A percentile compares a stretch with the other conserved stretches of the same genome.
Evolutionary conservation across 1,140 invertebrate genomes (phyloP).

Genomic region (Ostrea edulis): DNA sequence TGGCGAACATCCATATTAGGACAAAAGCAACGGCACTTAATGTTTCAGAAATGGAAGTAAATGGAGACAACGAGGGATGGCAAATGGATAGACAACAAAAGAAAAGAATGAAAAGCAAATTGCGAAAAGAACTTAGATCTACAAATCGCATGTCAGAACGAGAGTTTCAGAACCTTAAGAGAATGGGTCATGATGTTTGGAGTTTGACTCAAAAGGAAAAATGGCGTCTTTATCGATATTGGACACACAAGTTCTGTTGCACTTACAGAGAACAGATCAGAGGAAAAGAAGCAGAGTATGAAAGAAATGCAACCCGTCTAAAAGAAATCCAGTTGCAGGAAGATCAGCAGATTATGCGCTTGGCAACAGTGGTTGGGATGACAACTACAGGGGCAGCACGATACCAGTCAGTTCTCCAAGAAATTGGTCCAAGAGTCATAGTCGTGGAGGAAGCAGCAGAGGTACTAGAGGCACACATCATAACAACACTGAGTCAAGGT

Average conservation of each 20-base stretch:
- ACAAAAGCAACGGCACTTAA: slow-evolving; percentile 45
- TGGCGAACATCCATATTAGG: neutral
- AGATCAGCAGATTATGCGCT: slow-evolving; percentile 70
- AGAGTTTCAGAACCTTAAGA: slow-evolving; percentile 31
- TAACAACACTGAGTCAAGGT: slow-evolving; percentile 81
- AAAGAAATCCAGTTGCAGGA: slow-evolving; percentile 64
- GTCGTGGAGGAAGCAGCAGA: slow-evolving; percentile 78
- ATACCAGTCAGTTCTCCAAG: slow-evolving; percentile 64
- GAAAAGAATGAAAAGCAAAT: slow-evolving; percentile 57
- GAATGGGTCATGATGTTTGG: slow-evolving; percentile 66
- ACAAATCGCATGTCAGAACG: slow-evolving; percentile 50
- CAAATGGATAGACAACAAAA: slow-evolving; percentile 54
- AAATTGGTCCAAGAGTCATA: slow-evolving; percentile 69
- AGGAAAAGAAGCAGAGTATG: slow-evolving; percentile 57
- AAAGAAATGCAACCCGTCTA: slow-evolving; percentile 50
- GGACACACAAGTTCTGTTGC: slow-evolving; percentile 64
- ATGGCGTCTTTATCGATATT: slow-evolving; percentile 76
- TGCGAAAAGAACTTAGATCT: slow-evolving; percentile 53
- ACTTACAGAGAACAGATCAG: slow-evolving; percentile 56
- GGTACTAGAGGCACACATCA: slow-evolving; percentile 75
- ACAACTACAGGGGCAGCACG: slow-evolving; percentile 75
- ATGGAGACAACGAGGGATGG: slow-evolving; percentile 43
- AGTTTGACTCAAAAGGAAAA: slow-evolving; percentile 64
- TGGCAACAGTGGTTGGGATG: slow-evolving; percentile 75
- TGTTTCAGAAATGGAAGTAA: slow-evolving; percentile 35